A percentile compares a stretch with the other conserved stretches of the same genome.
These are phyloP conservation scores for Mycetomoellerius zeteki DNA, from an alignment of 1,140 invertebrate species.

Conservation along the genomic window DNA sequence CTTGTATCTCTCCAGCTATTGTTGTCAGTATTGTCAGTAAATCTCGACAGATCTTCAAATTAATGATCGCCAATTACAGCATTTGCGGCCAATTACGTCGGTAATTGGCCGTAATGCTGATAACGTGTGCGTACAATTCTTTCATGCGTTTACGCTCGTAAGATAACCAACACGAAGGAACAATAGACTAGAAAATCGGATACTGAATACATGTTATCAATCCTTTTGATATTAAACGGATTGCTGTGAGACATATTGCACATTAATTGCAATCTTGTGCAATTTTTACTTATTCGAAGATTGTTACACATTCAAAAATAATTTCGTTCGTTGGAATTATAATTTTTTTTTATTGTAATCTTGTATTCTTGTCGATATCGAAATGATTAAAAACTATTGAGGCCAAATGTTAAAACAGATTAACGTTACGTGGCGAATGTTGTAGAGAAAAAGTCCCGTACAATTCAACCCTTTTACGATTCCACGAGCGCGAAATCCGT, in stretches of 20 bases:
- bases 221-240: not conserved
- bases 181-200: not conserved
- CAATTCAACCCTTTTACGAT: conserved; percentile 30
- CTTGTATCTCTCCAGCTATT: conserved; percentile 50
- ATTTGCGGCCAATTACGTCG: conserved; percentile 47
- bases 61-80: conserved; percentile 59
- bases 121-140: conserved; percentile 34
- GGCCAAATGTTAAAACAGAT: conserved; percentile 26
- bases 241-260: not conserved
- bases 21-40: conserved; percentile 61
- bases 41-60: conserved; percentile 62
- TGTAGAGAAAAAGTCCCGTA: conserved; percentile 2
- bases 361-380: not conserved
- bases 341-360: not conserved
- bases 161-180: not conserved
- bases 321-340: not conserved
- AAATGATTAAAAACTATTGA: conserved; percentile 1
- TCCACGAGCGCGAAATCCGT: conserved; percentile 20
- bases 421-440: not conserved
- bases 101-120: conserved; percentile 53
- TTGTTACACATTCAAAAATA: not conserved
- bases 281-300: not conserved
- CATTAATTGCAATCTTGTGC: not conserved
- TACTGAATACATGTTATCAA: not conserved
- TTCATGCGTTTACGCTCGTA: conserved; percentile 16